phyloP scores from a whole-genome alignment of 2,113 vertebrate genomes.

The Oreochromis tanganicae region DNA sequence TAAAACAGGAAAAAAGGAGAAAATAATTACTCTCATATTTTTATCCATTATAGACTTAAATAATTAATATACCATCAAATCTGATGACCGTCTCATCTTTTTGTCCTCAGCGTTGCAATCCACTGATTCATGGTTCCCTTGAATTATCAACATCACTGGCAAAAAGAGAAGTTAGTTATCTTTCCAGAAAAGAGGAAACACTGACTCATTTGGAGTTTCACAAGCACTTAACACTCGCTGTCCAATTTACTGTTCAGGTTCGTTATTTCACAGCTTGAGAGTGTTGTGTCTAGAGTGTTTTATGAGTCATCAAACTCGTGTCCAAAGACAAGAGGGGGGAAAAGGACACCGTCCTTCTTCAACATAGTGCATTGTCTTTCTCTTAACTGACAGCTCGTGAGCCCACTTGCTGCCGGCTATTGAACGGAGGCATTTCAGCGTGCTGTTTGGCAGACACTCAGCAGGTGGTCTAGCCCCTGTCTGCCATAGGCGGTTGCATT shows the following conservation, averaged over 20 bases:
- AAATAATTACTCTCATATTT: neutral
- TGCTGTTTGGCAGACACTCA: neutral
- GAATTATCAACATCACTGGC: neutral
- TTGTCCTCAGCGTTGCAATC: neutral
- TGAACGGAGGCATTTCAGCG: neutral
- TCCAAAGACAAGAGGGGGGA: neutral
- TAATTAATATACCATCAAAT: neutral
- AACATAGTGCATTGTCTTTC: conserved; percentile 4
- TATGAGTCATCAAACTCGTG: neutral
- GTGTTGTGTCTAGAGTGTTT: neutral
- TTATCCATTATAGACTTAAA: neutral
- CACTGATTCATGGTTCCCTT: neutral
- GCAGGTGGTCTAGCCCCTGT: conserved; percentile 24
- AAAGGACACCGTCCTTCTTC: neutral
- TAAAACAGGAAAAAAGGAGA: neutral
- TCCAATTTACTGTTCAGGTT: neutral
- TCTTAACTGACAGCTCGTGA: neutral
- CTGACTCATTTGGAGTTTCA: neutral
- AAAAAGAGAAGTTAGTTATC: neutral
- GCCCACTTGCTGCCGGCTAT: neutral
- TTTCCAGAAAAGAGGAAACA: neutral
- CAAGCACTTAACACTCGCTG: neutral
- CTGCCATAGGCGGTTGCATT: neutral
- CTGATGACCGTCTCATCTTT: neutral
- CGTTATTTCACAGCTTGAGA: neutral